phyloP scores from a whole-genome alignment of 35 echinoderm and acorn worm species.

The Apostichopus japonicus region DNA sequence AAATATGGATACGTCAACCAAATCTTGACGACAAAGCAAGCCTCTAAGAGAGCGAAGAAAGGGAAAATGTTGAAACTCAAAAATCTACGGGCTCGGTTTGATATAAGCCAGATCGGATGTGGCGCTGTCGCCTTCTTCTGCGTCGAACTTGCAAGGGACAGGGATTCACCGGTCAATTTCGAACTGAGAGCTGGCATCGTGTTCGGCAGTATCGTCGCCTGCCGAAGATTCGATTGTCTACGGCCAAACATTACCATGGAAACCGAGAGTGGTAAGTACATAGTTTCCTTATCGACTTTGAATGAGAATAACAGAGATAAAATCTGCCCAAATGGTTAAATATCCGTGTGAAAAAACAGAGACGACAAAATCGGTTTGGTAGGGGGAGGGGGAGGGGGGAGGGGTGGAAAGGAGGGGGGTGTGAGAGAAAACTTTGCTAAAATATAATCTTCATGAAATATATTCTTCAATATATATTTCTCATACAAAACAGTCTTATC shows the following conservation, averaged over 20 bases:
- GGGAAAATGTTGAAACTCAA: conserved; percentile 30
- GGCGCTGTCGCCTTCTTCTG: conserved; percentile 8
- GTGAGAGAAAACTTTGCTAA: too few relatives aligned
- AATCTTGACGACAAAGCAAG: conserved; percentile 50
- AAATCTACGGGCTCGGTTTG: conserved; percentile 34
- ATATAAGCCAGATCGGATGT: conserved; percentile 46
- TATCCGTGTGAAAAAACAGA: too few relatives aligned
- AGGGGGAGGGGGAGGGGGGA: too few relatives aligned
- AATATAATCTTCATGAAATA: too few relatives aligned
- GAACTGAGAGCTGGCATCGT: conserved; percentile 41
- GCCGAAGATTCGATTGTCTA: conserved; percentile 20
- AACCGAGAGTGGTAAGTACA: background rate
- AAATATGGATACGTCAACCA: conserved; percentile 47
- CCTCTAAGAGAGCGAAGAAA: background rate
- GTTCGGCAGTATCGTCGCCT: conserved; percentile 23
- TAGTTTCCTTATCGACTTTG: too few relatives aligned
- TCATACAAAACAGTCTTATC: too few relatives aligned
- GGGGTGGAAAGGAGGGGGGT: too few relatives aligned
- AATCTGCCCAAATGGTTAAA: too few relatives aligned
- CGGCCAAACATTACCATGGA: background rate
- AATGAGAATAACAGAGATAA: too few relatives aligned
- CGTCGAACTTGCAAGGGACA: conserved; percentile 31
- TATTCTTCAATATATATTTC: too few relatives aligned
- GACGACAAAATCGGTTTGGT: too few relatives aligned
- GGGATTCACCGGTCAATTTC: background rate